Base-by-base conservation (phyloP, 1,140 invertebrate species). In the Papilio polyxenes region DNA sequence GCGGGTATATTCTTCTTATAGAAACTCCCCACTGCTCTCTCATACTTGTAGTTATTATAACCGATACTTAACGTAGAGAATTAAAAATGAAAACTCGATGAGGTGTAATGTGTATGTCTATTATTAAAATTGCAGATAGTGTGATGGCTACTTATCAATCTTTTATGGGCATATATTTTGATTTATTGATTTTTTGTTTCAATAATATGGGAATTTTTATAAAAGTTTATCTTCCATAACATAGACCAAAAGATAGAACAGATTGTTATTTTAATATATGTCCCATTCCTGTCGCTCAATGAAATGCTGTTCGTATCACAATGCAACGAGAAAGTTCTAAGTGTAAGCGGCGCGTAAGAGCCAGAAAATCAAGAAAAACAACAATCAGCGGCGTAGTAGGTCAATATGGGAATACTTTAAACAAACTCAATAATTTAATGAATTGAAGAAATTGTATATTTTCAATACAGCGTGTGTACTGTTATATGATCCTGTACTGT, bases 1-100 rank as follows among this genome's bases (percentile, higher is more conserved):
- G 59, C 40, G 37, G 78, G 40, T 20, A 48, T 80, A 31, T 48
- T 80, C 48, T 31, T 77, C 51, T 53, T 77, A 72, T 40, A 11
- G 65, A 72, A 9, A 72, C 31, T 69, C 31, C 59, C 65, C 31
- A 9, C 65, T 72, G 65, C 11, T 72, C 31, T 40, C 11, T 17
- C 8, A 72, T 37, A 40, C 65, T 37, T 37, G 15, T 4, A 10
- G 31, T 72, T 72, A 31, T 72, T 40, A 72, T 72, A 11, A 15
- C 31, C 31, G 5, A 40, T 72, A 13, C 31, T 72, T 37, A 72
- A 37, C 65, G 23, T 72, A 72, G 4, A 37, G 11, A 37, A 65
- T 65, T 65, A 31, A 65, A 31, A 65, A 65, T 65, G 10, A 31
- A 5, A 65, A 31, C 62, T 13, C n/a, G 23, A 65, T 5, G 20